These are phyloP conservation scores for Lathamus discolor DNA, from an alignment of 2,113 vertebrate species.

Conservation along the genomic window DNA sequence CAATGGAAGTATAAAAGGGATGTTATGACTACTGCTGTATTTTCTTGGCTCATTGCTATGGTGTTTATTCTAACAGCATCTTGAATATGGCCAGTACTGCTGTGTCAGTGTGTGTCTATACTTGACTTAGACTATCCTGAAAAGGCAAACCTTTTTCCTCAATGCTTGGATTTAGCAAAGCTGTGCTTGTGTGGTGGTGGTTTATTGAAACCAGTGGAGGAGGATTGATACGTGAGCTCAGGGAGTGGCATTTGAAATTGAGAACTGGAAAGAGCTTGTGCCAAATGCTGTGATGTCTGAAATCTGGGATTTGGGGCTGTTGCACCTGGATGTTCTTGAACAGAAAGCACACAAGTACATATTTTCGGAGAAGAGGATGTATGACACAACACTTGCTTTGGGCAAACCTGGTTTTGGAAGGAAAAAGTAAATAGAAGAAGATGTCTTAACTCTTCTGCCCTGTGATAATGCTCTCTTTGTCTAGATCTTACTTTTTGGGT, in stretches of 20 bases:
- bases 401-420: neutral
- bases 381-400: neutral
- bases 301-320: neutral
- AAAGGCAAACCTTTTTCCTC: neutral
- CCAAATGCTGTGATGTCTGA: neutral
- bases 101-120: neutral
- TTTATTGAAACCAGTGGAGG: neutral
- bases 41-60: neutral
- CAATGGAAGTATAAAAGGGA: neutral
- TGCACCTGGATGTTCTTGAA: neutral
- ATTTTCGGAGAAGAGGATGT: neutral
- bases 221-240: neutral
- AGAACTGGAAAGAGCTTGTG: neutral
- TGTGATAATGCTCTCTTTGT: neutral
- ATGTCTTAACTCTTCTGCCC: neutral
- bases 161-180: rapidly evolving
- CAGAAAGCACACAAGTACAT: neutral
- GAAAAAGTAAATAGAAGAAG: neutral
- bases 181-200: neutral
- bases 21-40: neutral
- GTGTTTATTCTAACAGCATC: neutral
- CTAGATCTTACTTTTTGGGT: neutral
- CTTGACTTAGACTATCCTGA: neutral
- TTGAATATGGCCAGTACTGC: neutral
- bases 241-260: neutral